These are phyloP conservation scores for Muscicapa adusta DNA, from an alignment of 2,113 vertebrate species.

Conservation along the genomic window DNA sequence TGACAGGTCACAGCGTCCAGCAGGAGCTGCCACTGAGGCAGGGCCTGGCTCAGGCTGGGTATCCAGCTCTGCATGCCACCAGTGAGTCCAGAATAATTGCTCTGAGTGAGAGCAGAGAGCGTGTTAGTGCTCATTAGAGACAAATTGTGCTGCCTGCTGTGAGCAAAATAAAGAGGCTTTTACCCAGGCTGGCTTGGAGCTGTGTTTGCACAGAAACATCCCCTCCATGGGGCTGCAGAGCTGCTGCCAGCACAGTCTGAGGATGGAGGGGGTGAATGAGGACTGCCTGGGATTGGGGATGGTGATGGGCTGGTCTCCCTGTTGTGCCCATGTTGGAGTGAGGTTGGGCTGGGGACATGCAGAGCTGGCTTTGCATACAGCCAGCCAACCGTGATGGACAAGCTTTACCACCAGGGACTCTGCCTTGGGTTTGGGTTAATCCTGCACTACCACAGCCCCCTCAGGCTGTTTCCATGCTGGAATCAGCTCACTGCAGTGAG, in stretches of 20 bases:
- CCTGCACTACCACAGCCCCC: background rate
- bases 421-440: background rate
- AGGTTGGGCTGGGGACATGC: background rate
- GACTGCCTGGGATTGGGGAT: fast-evolving
- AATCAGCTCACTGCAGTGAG: no score
- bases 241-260: fast-evolving
- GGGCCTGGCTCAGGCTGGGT: background rate
- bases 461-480: background rate
- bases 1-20: no score
- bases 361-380: background rate
- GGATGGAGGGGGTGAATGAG: background rate
- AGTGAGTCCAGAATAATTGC: background rate
- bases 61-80: background rate
- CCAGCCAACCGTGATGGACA: fast-evolving
- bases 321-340: background rate
- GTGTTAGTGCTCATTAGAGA: background rate
- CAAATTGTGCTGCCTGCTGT: conserved; percentile 31
- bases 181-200: background rate
- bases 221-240: background rate
- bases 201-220: conserved; percentile 6
- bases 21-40: fast-evolving
- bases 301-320: background rate
- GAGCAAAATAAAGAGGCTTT: conserved; percentile 42
- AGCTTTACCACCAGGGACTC: background rate
- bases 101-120: background rate